Evolutionary conservation across 2,797 vertebrate species (phyloP), one percentile per base, ranked within the genome.

Genomic region (Enteromius viviparus): DNA sequence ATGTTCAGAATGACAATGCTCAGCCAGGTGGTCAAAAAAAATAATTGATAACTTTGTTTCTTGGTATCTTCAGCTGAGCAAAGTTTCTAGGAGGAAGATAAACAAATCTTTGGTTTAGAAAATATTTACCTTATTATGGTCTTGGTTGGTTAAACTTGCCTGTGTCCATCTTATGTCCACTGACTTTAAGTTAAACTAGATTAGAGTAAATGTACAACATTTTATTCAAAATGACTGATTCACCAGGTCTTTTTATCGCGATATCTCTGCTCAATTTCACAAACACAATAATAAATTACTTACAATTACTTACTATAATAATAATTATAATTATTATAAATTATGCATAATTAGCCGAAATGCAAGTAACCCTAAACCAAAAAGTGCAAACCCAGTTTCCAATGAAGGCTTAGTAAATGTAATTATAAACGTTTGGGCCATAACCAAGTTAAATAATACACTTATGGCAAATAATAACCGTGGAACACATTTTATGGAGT

Each of bases 1-100:
- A 72, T 49, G 69, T 45, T 81, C 26, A 64, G 1, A 81, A 51
- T 37, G 42, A 21, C 60, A 81, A 75, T 60, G 11, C 26, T 47
- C 26, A 34, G 12, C 21, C 8, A 21, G 34, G 1, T 12, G 10
- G 51, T 79, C 21, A 40, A 42, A 45, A 3, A 45, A 42, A 40
- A 40, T 3, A 42, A 42, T 42, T 29, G 66, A 76, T 82, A 76
- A 76, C 62, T 82, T 68, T 82, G 2, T 23, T 23, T n/a, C 64
- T 58, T 17, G 53, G 19, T 66, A 82, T 66, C 71, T 66, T 53
- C 6, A 32, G 34, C 47, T 82, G 6, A 45, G 32, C 58, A 82
- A 62, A 68, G 47, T 4, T 58, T 55, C 47, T 1, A 29, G 80
- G 40, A 53, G 12, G 23, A 47, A 68, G n/a, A 53, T 66, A 0